Evolutionary conservation across 2,797 vertebrate species (phyloP), one percentile per base, ranked within the genome.

Genomic region (Helicolenus hilgendorfi): DNA sequence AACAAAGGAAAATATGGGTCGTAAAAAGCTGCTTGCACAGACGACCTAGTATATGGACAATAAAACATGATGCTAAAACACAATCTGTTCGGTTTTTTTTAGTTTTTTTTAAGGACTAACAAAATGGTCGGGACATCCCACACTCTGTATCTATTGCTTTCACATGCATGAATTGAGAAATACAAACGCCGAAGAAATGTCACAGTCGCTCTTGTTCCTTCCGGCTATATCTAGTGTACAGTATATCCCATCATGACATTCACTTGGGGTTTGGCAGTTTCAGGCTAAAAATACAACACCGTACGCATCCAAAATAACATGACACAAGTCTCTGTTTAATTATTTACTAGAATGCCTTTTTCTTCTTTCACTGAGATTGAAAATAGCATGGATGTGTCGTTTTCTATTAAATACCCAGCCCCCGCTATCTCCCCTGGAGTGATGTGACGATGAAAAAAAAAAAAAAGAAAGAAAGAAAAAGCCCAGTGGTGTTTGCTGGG

Each of bases 351-450:
- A 73, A 80, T 36, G 77, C 31, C 49, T 76, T 78, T 38, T 41
- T 64, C 78, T 77, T 72, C 62, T 79, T 86, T 76, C 27, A 56
- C 77, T 59, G 67, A 62, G 26, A 79, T 22, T 70, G 64, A 75
- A 88, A 86, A 89, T 85, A 65, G 62, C 38, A 86, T 45, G 72
- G n/a, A 74, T 78, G 73, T 87, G 53, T 70, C 41, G 53, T 92
- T 89, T 86, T 80, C 45, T 69, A 81, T 71, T 78, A 79, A 85
- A 79, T 60, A 35, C 64, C 49, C 22, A 31, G 5, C 53, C 63
- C 74, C 72, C 71, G 38, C 33, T 24, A 20, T 59, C 35, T 68
- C n/a, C n/a, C 24, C 41, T 1, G 36, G 22, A 81, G 31, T 65
- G 38, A 38, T 38, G 59, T 5, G 14, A 10, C 9, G 18, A 35